These are phyloP conservation scores for Geopemphigus sp. DNA, from an alignment of 1,140 invertebrate genomes.

Conservation along the genomic window DNA sequence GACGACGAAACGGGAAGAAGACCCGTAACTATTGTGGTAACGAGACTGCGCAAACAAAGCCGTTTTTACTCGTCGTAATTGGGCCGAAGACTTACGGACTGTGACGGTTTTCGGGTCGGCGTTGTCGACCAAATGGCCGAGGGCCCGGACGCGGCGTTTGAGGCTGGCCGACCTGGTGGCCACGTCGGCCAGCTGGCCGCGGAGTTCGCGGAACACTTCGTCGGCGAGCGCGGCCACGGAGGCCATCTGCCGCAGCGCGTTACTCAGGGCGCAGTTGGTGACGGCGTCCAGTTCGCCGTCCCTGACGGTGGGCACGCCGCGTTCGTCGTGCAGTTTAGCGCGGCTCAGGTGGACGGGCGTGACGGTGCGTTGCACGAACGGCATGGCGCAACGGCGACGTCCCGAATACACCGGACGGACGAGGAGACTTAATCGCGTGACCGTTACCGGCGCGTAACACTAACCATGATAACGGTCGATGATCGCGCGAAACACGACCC, in stretches of 20 bases:
- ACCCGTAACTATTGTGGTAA: no score
- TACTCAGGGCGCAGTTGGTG: constrained; percentile 73
- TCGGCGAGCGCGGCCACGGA: constrained; percentile 73
- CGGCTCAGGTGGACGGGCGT: constrained; percentile 68
- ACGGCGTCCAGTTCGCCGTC: constrained; percentile 73
- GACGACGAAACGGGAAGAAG: no score
- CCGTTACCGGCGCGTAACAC: no score
- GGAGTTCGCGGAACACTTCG: constrained; percentile 73
- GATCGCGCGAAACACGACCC: not conserved
- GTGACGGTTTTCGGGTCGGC: constrained; percentile 76
- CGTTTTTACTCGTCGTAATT: no score
- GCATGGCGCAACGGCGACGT: constrained; percentile 59
- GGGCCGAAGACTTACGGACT: constrained; percentile 75
- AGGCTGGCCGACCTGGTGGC: constrained; percentile 65
- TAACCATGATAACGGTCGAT: no score
- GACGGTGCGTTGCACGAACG: constrained; percentile 70
- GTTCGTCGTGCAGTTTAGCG: constrained; percentile 60
- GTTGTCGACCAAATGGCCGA: constrained; percentile 62
- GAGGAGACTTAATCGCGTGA: no score
- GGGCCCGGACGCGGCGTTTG: constrained; percentile 62
- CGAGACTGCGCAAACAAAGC: no score
- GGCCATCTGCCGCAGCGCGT: constrained; percentile 72
- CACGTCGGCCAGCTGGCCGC: constrained; percentile 66
- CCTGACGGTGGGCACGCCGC: constrained; percentile 61
- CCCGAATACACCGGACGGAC: no score